Conservation (phyloP, 1,140 invertebrate genomes). For the Drosophila neocordata region DNA sequence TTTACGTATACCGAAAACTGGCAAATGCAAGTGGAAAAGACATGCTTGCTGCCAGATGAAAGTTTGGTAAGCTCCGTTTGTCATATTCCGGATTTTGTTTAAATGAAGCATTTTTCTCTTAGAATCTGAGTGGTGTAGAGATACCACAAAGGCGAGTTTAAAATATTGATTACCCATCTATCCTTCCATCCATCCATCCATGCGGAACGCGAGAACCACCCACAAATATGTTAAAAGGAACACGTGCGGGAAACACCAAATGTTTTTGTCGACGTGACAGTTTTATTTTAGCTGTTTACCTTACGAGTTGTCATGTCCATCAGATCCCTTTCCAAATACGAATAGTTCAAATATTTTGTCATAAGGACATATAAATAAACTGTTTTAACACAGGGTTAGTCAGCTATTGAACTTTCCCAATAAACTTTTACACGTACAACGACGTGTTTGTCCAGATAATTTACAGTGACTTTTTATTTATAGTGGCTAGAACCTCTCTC, state of each 20-base stretch:
- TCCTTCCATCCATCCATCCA: too few relatives aligned
- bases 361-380: not conserved
- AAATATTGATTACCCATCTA: not conserved
- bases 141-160: not conserved
- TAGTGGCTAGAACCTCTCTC: not conserved
- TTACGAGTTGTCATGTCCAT: not conserved
- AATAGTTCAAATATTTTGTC: too few relatives aligned
- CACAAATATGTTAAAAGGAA: not conserved
- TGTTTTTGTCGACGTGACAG: not conserved
- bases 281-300: constrained; percentile 1
- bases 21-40: constrained; percentile 5
- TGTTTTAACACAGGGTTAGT: not conserved
- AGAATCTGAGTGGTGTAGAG: not conserved
- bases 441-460: not conserved
- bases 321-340: not conserved
- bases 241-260: not conserved
- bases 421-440: not conserved
- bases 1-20: constrained; percentile 25
- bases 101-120: not conserved
- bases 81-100: too few relatives aligned
- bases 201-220: too few relatives aligned
- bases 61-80: constrained; percentile 15
- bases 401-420: not conserved
- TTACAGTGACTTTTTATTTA: not conserved
- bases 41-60: not conserved